Base-by-base conservation (phyloP, 2,797 vertebrate species). In the Leucoraja ocellata region DNA sequence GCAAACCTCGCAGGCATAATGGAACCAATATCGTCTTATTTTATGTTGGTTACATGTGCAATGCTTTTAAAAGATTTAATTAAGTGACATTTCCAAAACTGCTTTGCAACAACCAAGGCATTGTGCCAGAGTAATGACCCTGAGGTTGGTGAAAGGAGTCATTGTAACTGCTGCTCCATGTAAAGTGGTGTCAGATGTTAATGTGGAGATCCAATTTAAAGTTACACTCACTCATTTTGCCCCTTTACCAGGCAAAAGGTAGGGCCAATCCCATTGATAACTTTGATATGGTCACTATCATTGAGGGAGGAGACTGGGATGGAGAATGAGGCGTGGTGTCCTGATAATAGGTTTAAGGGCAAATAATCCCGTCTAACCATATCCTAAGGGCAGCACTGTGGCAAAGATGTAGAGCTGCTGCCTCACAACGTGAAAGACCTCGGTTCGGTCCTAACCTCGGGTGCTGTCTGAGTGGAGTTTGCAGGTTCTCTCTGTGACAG, bases 151-250 rank as follows among this genome's bases (percentile, higher is more conserved):
- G 86, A 71, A 91, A 46, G 63, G n/a, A 71, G 18, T 71, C 32
- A 90, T 91, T 91, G 86, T 91, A 39, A 71, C 36, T 71, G 65
- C 28, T 71, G 36, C 28, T 68, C 39, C 36, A 91, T 91, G n/a
- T 73, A 71, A 91, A 91, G 65, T 39, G 86, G 86, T 91, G 65
- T 91, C 86, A 91, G 65, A 91, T 91, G 65, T 91, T 91, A 36
- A 23, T 54, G 63, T 91, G 90, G 32, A 25, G 65, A 71, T 91
- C 65, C 74, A 61, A 91, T 74, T 71, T 73, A 91, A 91, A 91
- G 32, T 68, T 46, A 68, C 36, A 54, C 0, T 73, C 18, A 25
- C 88, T 71, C 63, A 10, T 3, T 68, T 68, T 13, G 36, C 46
- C 11, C 65, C n/a, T 25, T 61, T 23, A 18, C 84, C 63, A 39